These are phyloP conservation scores for Craseonycteris thonglongyai DNA, from an alignment of 2,113 vertebrate species.

Conservation along the genomic window DNA sequence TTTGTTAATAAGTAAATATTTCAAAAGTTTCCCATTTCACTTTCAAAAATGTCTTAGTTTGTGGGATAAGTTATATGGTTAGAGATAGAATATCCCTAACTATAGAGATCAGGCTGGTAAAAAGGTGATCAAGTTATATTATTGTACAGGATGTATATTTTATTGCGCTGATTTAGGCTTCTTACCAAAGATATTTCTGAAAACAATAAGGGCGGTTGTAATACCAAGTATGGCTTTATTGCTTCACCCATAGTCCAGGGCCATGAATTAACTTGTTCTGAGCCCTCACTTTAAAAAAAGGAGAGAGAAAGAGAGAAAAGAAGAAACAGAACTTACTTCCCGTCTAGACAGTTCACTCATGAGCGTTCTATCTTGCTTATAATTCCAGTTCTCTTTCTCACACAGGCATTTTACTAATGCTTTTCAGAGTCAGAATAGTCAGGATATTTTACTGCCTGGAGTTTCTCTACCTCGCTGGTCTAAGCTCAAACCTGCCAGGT, in stretches of 20 bases:
- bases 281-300: background rate
- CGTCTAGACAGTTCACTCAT: background rate
- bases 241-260: background rate
- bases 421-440: background rate
- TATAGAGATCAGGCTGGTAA: background rate
- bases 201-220: constrained; percentile 7
- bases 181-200: background rate
- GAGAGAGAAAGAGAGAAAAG: background rate
- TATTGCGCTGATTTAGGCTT: background rate
- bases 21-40: background rate
- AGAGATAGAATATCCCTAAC: background rate
- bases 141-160: background rate
- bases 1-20: background rate
- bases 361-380: background rate
- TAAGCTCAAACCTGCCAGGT: background rate
- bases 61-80: background rate
- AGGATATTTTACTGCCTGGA: background rate
- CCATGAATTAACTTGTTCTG: background rate
- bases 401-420: background rate
- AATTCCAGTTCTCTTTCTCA: background rate
- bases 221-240: background rate
- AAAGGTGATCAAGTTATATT: background rate
- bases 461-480: background rate
- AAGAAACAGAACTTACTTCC: background rate
- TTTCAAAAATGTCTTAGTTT: background rate